Percentiles rank a stretch among this genome's conserved stretches.
Conservation (phyloP, 2,113 vertebrate genomes). For the Hydrolagus affinis region DNA sequence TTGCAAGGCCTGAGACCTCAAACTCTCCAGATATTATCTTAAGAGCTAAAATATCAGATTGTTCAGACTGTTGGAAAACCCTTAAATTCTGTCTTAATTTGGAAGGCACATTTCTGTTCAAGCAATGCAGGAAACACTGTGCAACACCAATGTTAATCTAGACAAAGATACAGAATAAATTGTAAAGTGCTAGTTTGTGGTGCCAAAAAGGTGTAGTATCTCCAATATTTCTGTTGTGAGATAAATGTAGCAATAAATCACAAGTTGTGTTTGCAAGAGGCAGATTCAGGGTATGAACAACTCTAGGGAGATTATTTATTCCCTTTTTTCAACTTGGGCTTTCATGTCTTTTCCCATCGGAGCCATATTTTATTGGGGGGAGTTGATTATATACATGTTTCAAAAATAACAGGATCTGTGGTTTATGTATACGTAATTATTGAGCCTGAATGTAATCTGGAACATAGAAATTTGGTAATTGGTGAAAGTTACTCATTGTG, state of each 20-base stretch:
- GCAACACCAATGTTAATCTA: not conserved
- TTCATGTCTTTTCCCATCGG: not conserved
- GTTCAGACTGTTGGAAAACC: too few species aligned
- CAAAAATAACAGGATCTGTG: not conserved
- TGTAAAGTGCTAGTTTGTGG: not conserved
- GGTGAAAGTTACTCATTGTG: not conserved
- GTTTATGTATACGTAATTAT: not conserved
- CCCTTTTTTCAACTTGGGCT: not conserved
- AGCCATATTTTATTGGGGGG: not conserved
- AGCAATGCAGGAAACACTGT: too few species aligned
- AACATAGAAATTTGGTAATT: not conserved
- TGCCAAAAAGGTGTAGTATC: not conserved
- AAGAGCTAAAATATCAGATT: not conserved
- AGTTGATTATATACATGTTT: not conserved
- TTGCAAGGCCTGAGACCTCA: too few species aligned
- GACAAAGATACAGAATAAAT: not conserved
- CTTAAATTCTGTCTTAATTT: too few species aligned
- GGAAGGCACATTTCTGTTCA: too few species aligned
- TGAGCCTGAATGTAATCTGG: not conserved
- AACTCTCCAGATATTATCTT: not conserved
- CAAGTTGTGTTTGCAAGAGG: not conserved
- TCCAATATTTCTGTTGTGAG: not conserved
- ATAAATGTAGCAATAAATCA: not conserved
- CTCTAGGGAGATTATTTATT: not conserved
- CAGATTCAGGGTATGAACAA: not conserved